These are phyloP conservation scores for Drosophila pegasa DNA, from an alignment of 2,888 invertebrate species.

Conservation along the genomic window DNA sequence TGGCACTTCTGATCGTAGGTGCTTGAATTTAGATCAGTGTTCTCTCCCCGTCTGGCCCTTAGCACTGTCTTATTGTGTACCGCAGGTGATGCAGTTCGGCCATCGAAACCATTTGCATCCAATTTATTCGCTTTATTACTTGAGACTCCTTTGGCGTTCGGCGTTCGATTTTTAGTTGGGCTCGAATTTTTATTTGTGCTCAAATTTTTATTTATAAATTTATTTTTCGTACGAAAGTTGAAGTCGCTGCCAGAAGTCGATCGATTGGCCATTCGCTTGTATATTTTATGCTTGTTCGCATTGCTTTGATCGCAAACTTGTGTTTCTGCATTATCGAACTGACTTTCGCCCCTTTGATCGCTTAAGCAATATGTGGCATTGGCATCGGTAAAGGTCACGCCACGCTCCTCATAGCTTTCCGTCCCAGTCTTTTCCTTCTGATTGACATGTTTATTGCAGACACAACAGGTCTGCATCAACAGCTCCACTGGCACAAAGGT, in stretches of 20 bases:
- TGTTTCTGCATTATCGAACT: neutral
- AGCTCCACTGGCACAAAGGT: slow-evolving; percentile 30
- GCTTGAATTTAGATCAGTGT: neutral
- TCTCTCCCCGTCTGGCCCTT: neutral
- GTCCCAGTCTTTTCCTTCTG: neutral
- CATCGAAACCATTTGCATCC: neutral
- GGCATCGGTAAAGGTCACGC: slow-evolving; percentile 12
- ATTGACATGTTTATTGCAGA: slow-evolving; percentile 51
- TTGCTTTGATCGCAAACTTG: neutral
- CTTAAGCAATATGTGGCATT: slow-evolving; percentile 13
- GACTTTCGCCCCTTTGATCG: neutral
- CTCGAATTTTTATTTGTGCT: neutral
- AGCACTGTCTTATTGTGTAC: too few relatives aligned
- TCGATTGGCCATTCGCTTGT: neutral
- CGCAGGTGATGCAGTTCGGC: neutral
- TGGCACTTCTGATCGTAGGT: neutral
- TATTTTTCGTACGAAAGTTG: neutral
- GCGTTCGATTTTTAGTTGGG: neutral
- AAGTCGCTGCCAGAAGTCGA: neutral
- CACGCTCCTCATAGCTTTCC: neutral
- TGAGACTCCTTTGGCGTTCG: neutral
- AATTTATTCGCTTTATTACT: neutral
- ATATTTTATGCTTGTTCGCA: too few relatives aligned
- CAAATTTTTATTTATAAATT: neutral
- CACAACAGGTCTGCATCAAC: slow-evolving; percentile 44